Conservation (phyloP, 2,113 vertebrate genomes). For the Paraplagusia blochii region DNA sequence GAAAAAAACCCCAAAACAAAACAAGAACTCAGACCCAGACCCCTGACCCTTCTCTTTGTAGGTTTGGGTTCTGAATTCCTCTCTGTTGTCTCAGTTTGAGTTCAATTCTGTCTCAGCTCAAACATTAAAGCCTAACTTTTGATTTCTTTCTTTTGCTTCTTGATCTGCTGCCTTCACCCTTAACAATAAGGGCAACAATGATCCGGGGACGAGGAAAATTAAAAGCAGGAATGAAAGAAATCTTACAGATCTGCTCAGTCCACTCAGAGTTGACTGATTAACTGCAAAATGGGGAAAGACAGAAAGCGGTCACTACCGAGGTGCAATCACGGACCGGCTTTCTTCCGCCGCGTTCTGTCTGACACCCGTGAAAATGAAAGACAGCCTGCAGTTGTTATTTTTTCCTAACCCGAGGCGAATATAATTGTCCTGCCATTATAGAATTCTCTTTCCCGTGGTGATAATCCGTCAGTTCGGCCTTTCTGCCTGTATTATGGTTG, state of each 20-base stretch:
- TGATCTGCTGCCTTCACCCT: not conserved
- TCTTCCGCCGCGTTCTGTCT: no score
- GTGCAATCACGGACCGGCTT: no score
- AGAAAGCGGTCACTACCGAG: conserved; percentile 12
- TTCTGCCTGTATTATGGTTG: not conserved
- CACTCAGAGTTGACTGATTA: conserved; percentile 9
- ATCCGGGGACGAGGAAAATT: not conserved
- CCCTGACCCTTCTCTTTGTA: not conserved
- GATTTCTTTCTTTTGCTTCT: no score
- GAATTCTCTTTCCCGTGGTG: no score
- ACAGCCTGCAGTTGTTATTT: no score
- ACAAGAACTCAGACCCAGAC: no score
- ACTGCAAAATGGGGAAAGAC: conserved; percentile 16
- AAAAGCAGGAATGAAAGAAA: not conserved
- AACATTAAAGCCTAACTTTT: no score
- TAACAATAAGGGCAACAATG: not conserved
- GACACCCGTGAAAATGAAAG: no score
- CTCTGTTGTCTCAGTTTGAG: not conserved
- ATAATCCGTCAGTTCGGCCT: not conserved
- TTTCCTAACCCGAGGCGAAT: no score
- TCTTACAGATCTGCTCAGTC: not conserved
- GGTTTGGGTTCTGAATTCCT: not conserved
- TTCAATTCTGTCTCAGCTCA: no score
- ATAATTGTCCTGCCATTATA: no score
- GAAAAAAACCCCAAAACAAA: conserved; percentile 25